A percentile compares a stretch with the other conserved stretches of the same genome.
These are phyloP conservation scores for Tetheella fluctuosa DNA, from an alignment of 2,888 invertebrate genomes.

Conservation along the genomic window DNA sequence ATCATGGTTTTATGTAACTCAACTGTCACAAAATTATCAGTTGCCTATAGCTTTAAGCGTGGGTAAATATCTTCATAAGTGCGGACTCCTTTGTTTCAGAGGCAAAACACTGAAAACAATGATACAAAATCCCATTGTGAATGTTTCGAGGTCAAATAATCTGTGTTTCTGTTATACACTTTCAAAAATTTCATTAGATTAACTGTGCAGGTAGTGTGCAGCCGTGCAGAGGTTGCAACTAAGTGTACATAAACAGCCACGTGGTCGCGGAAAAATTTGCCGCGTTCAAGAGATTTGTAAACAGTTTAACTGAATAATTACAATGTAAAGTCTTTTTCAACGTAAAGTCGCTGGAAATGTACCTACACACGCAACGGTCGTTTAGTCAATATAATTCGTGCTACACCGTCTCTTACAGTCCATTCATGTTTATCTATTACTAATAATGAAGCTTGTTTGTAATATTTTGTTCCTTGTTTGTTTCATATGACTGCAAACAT, in stretches of 20 bases:
- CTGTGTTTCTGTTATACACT: constrained; percentile 43
- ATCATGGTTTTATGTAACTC: constrained; percentile 68
- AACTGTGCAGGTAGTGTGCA: constrained; percentile 24
- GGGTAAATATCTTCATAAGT: constrained; percentile 37
- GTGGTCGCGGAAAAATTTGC: constrained; percentile 25
- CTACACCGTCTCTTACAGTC: neutral
- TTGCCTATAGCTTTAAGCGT: constrained; percentile 52
- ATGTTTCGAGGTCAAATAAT: constrained; percentile 55
- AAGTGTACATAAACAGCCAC: constrained; percentile 19
- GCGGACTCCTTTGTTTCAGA: constrained; percentile 58
- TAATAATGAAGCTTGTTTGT: no score
- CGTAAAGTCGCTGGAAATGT: no score
- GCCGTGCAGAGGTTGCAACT: neutral
- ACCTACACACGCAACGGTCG: neutral
- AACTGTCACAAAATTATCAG: constrained; percentile 74
- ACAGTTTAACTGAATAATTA: constrained; percentile 30
- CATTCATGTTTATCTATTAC: neutral
- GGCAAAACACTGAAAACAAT: constrained; percentile 54
- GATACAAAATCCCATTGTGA: constrained; percentile 49
- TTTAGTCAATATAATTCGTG: neutral
- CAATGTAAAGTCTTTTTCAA: constrained; percentile 29
- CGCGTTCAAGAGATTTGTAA: constrained; percentile 27
- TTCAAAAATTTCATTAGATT: constrained; percentile 25
- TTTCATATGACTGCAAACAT: neutral
- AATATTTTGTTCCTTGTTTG: neutral